Evolutionary conservation across 2,113 vertebrate species (phyloP).

Genomic region (Chaetodon auriga): DNA sequence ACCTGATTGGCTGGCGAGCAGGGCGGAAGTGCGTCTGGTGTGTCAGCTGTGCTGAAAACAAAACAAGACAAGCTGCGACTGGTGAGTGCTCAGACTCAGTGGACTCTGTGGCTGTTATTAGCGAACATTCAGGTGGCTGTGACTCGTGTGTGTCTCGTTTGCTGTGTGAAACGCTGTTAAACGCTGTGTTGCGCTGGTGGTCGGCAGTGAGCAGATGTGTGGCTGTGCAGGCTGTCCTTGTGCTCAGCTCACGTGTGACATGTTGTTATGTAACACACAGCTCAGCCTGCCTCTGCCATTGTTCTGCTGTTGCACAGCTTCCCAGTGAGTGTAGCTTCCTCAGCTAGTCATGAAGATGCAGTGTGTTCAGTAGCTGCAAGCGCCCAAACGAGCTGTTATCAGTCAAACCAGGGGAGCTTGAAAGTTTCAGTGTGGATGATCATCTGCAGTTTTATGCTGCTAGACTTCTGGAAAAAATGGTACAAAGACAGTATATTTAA

Average conservation of each 20-base stretch:
- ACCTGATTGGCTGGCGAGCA: constrained; percentile 55
- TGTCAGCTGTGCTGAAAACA: constrained; percentile 82
- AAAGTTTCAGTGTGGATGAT: not conserved
- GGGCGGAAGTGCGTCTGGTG: constrained; percentile 77
- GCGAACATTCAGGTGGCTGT: not conserved
- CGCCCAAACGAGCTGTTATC: not conserved
- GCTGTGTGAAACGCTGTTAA: not conserved
- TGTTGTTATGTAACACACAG: constrained; percentile 75
- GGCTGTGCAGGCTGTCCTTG: constrained; percentile 37
- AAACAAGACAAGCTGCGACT: constrained; percentile 82
- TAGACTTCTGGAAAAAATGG: not conserved
- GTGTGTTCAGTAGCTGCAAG: not conserved
- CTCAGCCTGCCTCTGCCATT: constrained; percentile 40
- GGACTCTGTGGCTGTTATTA: not conserved
- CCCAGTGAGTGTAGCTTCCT: no score
- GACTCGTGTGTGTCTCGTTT: not conserved
- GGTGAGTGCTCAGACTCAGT: constrained; percentile 78
- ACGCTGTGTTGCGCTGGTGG: not conserved
- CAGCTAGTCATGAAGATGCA: no score
- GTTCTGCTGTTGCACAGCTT: constrained; percentile 26
- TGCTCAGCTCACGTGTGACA: constrained; percentile 55
- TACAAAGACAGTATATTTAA: no score
- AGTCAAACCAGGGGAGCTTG: not conserved
- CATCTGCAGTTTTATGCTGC: not conserved
- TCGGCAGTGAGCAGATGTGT: not conserved